Evolutionary conservation across 1,140 invertebrate species (phyloP).

Genomic region (Hyposmocoma kahamanoa): DNA sequence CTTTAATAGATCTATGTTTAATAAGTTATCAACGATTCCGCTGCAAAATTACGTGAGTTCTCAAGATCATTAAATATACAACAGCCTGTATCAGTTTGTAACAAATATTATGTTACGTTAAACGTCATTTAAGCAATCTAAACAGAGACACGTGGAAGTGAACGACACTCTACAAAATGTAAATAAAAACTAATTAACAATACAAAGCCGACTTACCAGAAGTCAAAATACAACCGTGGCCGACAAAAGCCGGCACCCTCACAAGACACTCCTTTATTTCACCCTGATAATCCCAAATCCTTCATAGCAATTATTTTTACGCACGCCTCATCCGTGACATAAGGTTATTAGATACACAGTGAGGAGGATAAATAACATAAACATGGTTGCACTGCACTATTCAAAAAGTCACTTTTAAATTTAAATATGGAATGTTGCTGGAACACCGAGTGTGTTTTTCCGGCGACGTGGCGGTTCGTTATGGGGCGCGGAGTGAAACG

Average conservation of each 20-base stretch:
- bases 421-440: slow-evolving; percentile 11
- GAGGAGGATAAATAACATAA: slow-evolving; percentile 57
- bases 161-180: no score
- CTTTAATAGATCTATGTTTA: no score
- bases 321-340: slow-evolving; percentile 45
- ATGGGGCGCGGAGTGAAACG: slow-evolving; percentile 20
- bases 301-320: slow-evolving; percentile 19
- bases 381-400: slow-evolving; percentile 43
- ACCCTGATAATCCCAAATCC: slow-evolving; percentile 33
- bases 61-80: no score
- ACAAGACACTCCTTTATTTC: slow-evolving; percentile 20
- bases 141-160: no score
- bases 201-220: no score
- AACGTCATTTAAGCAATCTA: no score
- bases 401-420: slow-evolving; percentile 21
- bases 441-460: slow-evolving; percentile 11
- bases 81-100: no score
- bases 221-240: no score
- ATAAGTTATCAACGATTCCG: no score
- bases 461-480: slow-evolving; percentile 20
- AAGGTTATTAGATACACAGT: slow-evolving; percentile 63
- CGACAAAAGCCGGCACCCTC: not conserved
- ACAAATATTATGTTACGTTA: no score
- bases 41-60: no score
- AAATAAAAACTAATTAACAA: no score